A percentile compares a stretch with the other conserved stretches of the same genome.
Evolutionary conservation across 35 echinoderm and acorn worm genomes (phyloP).

Genomic region (Holothuria glaberrima): DNA sequence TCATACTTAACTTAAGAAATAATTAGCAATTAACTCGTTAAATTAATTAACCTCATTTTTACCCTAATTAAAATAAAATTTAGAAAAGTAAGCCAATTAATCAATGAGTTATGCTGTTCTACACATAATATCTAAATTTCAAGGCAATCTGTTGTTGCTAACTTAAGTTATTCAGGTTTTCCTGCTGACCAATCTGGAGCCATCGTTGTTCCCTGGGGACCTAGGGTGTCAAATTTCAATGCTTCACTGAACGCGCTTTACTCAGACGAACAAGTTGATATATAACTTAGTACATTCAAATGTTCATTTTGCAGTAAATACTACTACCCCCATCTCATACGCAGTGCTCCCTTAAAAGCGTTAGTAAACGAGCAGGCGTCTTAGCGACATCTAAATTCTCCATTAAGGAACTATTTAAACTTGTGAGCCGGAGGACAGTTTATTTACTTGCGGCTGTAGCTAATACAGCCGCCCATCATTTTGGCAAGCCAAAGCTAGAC

Average conservation of each 20-base stretch:
- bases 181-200: slow-evolving; percentile 17
- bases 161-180: not conserved
- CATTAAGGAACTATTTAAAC: too few relatives aligned
- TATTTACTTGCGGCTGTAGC: too few relatives aligned
- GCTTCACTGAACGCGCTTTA: not conserved
- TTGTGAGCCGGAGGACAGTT: too few relatives aligned
- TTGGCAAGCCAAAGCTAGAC: too few relatives aligned
- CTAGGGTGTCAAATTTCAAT: not conserved
- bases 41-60: slow-evolving; percentile 16
- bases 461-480: too few relatives aligned
- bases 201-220: not conserved
- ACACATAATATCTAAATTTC: slow-evolving; percentile 1
- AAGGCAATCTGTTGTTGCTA: not conserved
- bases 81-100: not conserved
- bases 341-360: not conserved
- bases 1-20: not conserved
- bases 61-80: slow-evolving; percentile 19
- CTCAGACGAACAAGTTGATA: not conserved
- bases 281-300: slow-evolving; percentile 13
- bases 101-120: not conserved
- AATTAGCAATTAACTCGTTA: slow-evolving; percentile 2
- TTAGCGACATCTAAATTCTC: too few relatives aligned
- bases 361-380: too few relatives aligned
- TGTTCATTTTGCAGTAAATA: not conserved
- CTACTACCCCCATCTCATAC: not conserved